Conservation (phyloP, 2,797 vertebrate genomes). For the Sarcophilus harrisii region DNA sequence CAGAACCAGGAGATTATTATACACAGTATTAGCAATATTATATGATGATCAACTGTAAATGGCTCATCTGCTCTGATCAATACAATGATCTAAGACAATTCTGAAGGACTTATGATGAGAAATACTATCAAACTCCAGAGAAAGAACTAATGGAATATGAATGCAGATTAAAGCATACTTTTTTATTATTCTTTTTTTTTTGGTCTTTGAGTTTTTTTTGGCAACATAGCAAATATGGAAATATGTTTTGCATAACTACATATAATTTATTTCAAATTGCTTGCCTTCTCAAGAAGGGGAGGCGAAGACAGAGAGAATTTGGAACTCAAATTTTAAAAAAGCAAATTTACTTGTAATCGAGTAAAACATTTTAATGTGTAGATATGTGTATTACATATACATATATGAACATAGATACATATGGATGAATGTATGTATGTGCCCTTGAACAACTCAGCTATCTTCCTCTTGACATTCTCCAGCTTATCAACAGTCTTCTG, state of each 20-base stretch:
- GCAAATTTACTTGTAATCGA: neutral
- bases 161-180: neutral
- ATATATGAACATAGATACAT: too few species aligned
- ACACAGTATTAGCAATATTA: neutral
- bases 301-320: neutral
- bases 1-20: neutral
- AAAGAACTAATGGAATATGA: neutral
- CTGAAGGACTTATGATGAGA: neutral
- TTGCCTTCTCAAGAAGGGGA: neutral
- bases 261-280: neutral
- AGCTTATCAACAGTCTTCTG: neutral
- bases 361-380: neutral
- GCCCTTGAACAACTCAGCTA: neutral
- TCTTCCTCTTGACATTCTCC: neutral
- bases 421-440: neutral
- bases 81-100: neutral
- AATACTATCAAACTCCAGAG: neutral
- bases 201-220: neutral
- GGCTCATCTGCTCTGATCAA: neutral
- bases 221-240: neutral
- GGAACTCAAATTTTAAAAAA: neutral
- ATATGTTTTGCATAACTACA: neutral
- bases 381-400: neutral
- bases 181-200: neutral
- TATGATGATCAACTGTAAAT: neutral